These are phyloP conservation scores for Dysidea cf. avara DNA, from an alignment of 37 sponge, comb jelly and placozoan genomes.

Conservation along the genomic window DNA sequence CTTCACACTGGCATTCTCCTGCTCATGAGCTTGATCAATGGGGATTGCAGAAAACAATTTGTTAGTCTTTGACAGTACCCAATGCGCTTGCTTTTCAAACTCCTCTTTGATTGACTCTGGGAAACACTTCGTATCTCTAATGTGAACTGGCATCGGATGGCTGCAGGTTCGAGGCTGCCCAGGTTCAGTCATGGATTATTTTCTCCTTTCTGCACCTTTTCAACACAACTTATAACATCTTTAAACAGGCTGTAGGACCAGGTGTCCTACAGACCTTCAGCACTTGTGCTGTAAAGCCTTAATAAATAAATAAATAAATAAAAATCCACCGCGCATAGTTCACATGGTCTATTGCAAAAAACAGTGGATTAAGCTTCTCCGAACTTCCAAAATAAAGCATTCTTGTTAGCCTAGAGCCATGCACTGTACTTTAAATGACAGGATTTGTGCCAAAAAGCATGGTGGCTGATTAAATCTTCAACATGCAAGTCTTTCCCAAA, in stretches of 20 bases:
- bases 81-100: slow-evolving; percentile 15
- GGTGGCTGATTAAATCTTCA: too few species aligned
- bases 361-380: slow-evolving; percentile 6
- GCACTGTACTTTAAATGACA: too few species aligned
- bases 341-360: slow-evolving; percentile 27
- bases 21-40: slow-evolving; percentile 34
- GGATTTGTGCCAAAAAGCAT: too few species aligned
- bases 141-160: slow-evolving; percentile 20
- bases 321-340: slow-evolving; percentile 26
- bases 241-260: too few species aligned
- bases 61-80: slow-evolving; percentile 23
- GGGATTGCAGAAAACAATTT: slow-evolving; percentile 20
- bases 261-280: too few species aligned
- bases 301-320: too few species aligned
- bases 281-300: too few species aligned
- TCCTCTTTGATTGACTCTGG: slow-evolving; percentile 14
- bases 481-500: too few species aligned
- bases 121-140: slow-evolving; percentile 25
- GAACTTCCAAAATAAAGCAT: neutral
- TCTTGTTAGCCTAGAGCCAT: too few species aligned
- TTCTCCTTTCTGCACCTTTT: neutral
- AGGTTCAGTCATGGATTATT: neutral
- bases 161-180: neutral
- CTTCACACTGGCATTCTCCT: slow-evolving; percentile 20
- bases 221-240: too few species aligned